Evolutionary conservation across 2,113 vertebrate species (phyloP).

Genomic region (Crotalus horridus): DNA sequence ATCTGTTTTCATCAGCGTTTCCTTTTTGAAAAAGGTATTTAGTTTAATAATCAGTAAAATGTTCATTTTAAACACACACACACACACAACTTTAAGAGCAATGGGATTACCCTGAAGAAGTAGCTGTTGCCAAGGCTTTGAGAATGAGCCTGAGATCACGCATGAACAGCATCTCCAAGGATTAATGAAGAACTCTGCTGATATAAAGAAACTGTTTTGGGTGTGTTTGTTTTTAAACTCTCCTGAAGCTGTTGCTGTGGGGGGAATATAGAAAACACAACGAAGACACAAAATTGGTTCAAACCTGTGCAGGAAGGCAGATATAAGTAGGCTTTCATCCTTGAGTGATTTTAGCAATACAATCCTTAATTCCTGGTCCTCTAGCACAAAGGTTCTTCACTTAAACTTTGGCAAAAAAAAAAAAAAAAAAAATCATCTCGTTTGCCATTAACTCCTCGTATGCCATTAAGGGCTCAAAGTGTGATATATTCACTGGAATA

Average conservation of each 20-base stretch:
- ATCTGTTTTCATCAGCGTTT: constrained; percentile 37
- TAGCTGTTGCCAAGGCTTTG: constrained; percentile 14
- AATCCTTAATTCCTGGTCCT: background rate
- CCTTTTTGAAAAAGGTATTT: constrained; percentile 15
- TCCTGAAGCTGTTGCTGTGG: background rate
- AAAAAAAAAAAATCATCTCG: background rate
- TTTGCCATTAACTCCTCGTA: background rate
- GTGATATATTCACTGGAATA: background rate
- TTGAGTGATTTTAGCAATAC: background rate
- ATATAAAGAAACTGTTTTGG: background rate
- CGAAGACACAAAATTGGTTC: background rate
- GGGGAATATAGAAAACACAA: background rate
- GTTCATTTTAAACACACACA: constrained; percentile 25
- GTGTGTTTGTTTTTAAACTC: background rate
- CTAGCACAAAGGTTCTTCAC: background rate
- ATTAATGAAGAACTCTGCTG: rapidly evolving
- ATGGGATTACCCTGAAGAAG: constrained; percentile 36
- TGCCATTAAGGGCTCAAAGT: background rate
- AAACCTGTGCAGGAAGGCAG: background rate
- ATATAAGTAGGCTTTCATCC: background rate
- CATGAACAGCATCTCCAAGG: background rate
- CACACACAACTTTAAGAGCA: background rate
- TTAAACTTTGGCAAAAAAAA: background rate
- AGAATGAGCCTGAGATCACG: background rate
- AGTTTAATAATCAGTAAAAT: constrained; percentile 40